phyloP scores from a whole-genome alignment of 2,797 vertebrate genomes.

The Prunella strophiata region DNA sequence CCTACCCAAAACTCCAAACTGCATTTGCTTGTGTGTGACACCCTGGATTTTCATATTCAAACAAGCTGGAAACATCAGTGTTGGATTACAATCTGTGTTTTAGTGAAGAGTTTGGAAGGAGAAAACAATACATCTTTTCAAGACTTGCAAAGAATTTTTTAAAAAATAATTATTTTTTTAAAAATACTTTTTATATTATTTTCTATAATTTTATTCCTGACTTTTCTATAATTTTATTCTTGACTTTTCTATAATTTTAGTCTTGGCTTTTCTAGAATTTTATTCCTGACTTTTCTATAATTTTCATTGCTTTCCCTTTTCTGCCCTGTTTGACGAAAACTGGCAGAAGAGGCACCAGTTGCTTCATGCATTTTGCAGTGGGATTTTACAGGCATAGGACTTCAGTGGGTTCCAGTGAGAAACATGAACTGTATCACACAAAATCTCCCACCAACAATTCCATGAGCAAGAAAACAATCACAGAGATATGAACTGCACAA shows the following conservation, averaged over 20 bases:
- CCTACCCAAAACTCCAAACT: not conserved
- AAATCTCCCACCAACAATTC: too few species aligned
- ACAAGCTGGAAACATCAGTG: not conserved
- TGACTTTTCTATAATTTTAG: not conserved
- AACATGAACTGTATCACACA: too few species aligned
- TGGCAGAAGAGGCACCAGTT: not conserved
- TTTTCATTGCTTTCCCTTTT: not conserved
- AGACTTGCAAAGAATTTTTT: not conserved
- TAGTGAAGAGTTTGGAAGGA: not conserved
- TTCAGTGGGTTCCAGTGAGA: too few species aligned
- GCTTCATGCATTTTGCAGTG: accelerated
- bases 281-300: too few species aligned
- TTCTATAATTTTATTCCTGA: not conserved
- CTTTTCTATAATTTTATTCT: not conserved
- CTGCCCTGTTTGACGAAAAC: not conserved
- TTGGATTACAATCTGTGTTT: not conserved
- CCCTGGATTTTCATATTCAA: not conserved
- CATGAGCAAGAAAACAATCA: too few species aligned
- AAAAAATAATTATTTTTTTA: too few species aligned
- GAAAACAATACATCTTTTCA: not conserved
- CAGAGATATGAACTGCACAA: too few species aligned
- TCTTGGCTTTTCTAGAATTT: not conserved
- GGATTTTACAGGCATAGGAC: too few species aligned
- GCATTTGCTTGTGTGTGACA: accelerated
- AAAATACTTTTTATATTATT: not conserved